Base-by-base conservation (phyloP, 2,888 invertebrate genomes). In the Plagiodera versicolora region DNA sequence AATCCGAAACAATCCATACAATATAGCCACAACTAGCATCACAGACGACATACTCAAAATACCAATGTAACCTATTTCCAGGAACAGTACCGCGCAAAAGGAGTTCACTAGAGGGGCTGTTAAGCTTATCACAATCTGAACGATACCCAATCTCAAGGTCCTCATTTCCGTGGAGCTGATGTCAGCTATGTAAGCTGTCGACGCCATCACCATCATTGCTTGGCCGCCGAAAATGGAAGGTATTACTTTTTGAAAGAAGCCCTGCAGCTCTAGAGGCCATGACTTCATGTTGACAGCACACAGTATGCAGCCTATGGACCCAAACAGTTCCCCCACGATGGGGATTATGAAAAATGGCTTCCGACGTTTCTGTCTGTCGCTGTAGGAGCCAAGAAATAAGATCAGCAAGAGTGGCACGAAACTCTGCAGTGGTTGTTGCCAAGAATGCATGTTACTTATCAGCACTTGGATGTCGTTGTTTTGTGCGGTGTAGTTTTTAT, bases 81-180 rank as follows among this genome's bases (percentile, higher is more conserved):
- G 64, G 52, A 75, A 79, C 16, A 79, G 61, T 45, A 75, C 64
- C 3, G 76, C 79, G 64, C 77, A 76, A 14, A 79, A 67, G 2
- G 72, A 69, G 51, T 76, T 75, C 10, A 71, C 75, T 14, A 74
- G 62, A 3, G 76, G 73, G 4, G 65, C 58, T 45, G 68, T 71
- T 24, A 77, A 59, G 56, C 74, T 77, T 18, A 77, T 64, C 17
- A 76, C 72, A 39, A 77, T 75, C 64, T 79, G 78, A n/a, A 86
- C 81, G 14, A 86, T 72, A 18, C 87, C 87, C 50, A 87, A 81
- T 69, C 87, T 79, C 56, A 87, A 81, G 1, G 87, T 87, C 39
- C 87, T 81, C 63, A 83, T 81, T 68, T 86, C 83, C 14, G 83
- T 61, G 0, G 84, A 80, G 48, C 86, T 80, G 2, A 79, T 71